Percentiles rank a stretch among this genome's conserved stretches.
Evolutionary conservation across 2,797 vertebrate species (phyloP).

Genomic region (Lacerta agilis): DNA sequence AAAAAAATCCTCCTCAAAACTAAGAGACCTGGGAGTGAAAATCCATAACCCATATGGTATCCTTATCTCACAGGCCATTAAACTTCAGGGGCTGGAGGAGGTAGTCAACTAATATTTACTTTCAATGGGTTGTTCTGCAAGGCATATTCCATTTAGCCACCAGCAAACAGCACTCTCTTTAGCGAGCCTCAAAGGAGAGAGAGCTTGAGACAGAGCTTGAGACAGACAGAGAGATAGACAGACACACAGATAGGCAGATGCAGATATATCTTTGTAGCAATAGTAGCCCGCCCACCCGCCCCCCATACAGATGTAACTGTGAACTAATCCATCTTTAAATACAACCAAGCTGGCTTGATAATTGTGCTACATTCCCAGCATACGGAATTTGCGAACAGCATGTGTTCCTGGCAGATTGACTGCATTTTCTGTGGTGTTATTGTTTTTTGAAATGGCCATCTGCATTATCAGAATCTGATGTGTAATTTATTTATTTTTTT

Average conservation of each 20-base stretch:
- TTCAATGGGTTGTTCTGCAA: accelerated
- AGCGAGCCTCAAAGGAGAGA: background rate
- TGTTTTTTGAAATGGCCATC: accelerated
- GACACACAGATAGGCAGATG: constrained; percentile 27
- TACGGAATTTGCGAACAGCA: constrained; percentile 13
- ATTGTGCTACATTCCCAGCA: constrained; percentile 46
- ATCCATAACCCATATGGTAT: background rate
- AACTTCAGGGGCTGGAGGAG: background rate
- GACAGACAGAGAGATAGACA: constrained; percentile 26
- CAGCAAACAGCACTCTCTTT: constrained; percentile 45
- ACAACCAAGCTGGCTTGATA: constrained; percentile 40
- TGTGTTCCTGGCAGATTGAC: background rate
- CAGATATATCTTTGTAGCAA: constrained; percentile 17
- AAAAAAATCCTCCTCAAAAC: background rate
- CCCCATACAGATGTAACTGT: constrained; percentile 67
- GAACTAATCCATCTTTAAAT: constrained; percentile 63
- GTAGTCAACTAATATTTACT: constrained; percentile 25
- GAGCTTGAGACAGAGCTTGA: constrained; percentile 53
- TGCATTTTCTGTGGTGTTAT: background rate
- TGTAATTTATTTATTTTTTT: background rate
- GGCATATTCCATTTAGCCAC: background rate
- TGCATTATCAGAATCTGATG: accelerated
- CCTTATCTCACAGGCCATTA: background rate
- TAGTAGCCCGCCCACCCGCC: constrained; percentile 20
- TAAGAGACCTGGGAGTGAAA: accelerated